A percentile compares a stretch with the other conserved stretches of the same genome.
These are phyloP conservation scores for Myoxocephalus aenaeus DNA, from an alignment of 2,797 vertebrate species.

Conservation along the genomic window DNA sequence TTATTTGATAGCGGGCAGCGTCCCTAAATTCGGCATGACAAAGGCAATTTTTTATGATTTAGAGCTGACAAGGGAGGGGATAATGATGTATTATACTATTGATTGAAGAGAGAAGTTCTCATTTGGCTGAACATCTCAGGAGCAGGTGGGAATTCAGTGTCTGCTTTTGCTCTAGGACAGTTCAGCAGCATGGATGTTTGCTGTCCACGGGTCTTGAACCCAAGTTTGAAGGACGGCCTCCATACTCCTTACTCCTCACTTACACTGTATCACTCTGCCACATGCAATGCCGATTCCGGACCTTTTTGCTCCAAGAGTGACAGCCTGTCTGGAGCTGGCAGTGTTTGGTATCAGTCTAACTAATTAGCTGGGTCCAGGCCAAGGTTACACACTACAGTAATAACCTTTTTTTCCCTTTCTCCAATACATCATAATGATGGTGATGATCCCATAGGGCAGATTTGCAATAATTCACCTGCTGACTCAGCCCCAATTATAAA, in stretches of 20 bases:
- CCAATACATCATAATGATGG: conserved; percentile 63
- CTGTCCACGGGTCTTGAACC: conserved; percentile 41
- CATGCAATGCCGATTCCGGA: background rate
- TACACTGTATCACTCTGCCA: background rate
- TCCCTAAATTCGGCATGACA: conserved; percentile 27
- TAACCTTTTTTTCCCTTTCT: conserved; percentile 42
- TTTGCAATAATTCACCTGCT: conserved; percentile 59
- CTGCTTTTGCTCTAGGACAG: conserved; percentile 7
- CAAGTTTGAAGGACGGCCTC: conserved; percentile 30
- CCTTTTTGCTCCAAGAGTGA: conserved; percentile 33
- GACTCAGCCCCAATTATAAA: conserved; percentile 62
- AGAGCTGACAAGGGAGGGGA: background rate
- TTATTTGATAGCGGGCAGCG: conserved; percentile 16
- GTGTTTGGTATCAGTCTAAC: conserved; percentile 35
- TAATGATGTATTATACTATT: conserved; percentile 22
- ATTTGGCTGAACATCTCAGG: conserved; percentile 21
- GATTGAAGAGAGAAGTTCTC: conserved; percentile 29
- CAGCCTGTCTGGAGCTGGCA: conserved; percentile 32
- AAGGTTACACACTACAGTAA: conserved; percentile 52
- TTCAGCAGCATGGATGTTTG: conserved; percentile 47
- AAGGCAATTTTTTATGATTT: conserved; percentile 44
- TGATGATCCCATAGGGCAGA: conserved; percentile 51
- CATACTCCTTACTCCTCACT: background rate
- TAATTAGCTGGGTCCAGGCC: conserved; percentile 49
- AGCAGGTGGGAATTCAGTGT: conserved; percentile 19